These are phyloP conservation scores for Ascidia mentula DNA, from an alignment of 23 tunicate species.

Conservation along the genomic window DNA sequence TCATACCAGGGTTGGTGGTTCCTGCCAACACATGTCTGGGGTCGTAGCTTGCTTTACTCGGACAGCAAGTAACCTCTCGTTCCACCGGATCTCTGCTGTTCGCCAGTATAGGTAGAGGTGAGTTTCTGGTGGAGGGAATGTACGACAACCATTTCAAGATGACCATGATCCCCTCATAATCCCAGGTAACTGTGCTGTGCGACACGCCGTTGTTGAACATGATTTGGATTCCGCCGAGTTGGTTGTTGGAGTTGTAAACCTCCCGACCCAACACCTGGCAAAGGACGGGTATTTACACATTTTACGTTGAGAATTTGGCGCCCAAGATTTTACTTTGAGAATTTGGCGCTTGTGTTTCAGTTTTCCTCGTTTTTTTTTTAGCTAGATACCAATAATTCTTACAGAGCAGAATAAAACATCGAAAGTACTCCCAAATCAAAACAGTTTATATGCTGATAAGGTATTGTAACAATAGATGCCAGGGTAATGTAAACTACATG, in stretches of 20 bases:
- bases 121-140: constrained; percentile 63
- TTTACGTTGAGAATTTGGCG: too few relatives aligned
- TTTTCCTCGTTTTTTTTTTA: too few relatives aligned
- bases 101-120: constrained; percentile 68
- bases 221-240: constrained; percentile 95
- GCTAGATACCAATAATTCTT: too few relatives aligned
- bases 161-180: constrained; percentile 74
- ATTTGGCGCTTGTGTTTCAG: too few relatives aligned
- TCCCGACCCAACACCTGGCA: constrained; percentile 90
- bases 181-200: constrained; percentile 93
- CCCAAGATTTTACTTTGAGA: too few relatives aligned
- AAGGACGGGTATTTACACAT: too few relatives aligned
- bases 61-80: constrained; percentile 62
- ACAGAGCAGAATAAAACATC: too few relatives aligned
- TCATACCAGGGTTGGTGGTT: too few relatives aligned
- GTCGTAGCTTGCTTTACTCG: constrained; percentile 64
- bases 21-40: constrained; percentile 84
- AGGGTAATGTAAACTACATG: too few relatives aligned
- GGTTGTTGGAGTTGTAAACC: constrained; percentile 97
- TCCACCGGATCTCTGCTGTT: constrained; percentile 70
- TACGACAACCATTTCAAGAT: constrained; percentile 93
- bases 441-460: too few relatives aligned
- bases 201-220: constrained; percentile 96
- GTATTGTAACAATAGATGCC: too few relatives aligned
- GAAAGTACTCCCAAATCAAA: too few relatives aligned